Base-by-base conservation (phyloP, 2,797 vertebrate species). In the Cetoscarus ocellatus region DNA sequence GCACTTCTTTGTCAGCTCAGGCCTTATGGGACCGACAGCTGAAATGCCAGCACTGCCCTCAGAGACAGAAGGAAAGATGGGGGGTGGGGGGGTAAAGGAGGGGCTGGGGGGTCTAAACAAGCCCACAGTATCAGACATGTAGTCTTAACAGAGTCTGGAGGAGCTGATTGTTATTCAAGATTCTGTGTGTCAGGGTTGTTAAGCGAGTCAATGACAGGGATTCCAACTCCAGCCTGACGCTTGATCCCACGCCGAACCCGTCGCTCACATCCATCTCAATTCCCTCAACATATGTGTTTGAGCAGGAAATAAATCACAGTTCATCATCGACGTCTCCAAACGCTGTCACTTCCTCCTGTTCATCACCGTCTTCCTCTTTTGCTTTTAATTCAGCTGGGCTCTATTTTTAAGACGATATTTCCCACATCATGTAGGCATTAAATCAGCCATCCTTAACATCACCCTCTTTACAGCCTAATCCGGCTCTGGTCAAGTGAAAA, bases 281-380 rank as follows among this genome's bases (percentile, higher is more conserved):
- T 92, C 91, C 92, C 91, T 73, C 82, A 92, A 91, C 91, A 94
- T 91, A 93, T 92, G 92, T 87, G 89, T 87, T 88, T 87, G 83
- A 91, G 90, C 85, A 80, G 80, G 83, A 90, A 93, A 94, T 93
- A 91, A 93, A 93, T 93, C 91, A 92, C 79, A 74, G 88, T 91
- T 91, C 89, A 91, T 92, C 87, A 91, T 84, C 79, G 80, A 88
- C 36, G 86, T 88, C 92, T 90, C 86, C 82, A 84, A 92, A 90
- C 88, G 85, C 88, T 86, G 83, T 70, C 88, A 84, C 53, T 86
- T 75, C 73, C 60, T 74, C 52, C 57, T 27, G 57, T 72, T 85
- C 82, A 68, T 96, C 73, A 58, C 45, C 27, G 61, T 56, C 48
- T 77, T 70, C 82, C 83, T 76, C 51, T 76, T 36, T 15, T 53